These are phyloP conservation scores for Rhagium mordax DNA, from an alignment of 2,888 invertebrate species.

Conservation along the genomic window DNA sequence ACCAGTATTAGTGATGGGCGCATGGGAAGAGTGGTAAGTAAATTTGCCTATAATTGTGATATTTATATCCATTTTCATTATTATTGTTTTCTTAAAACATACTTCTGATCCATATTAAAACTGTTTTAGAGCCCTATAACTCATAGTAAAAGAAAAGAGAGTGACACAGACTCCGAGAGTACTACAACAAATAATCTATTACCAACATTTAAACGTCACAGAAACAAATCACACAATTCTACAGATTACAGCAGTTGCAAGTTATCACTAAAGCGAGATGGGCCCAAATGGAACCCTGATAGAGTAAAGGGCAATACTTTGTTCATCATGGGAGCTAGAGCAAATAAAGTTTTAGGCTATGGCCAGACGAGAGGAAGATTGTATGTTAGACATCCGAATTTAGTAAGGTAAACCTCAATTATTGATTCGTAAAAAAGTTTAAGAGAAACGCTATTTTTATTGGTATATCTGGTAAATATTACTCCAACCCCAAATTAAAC, in stretches of 20 bases:
- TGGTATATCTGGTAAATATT: too few species aligned
- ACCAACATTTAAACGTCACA: constrained; percentile 62
- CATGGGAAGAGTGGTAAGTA: constrained; percentile 67
- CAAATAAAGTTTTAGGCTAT: constrained; percentile 81
- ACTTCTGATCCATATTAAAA: too few species aligned
- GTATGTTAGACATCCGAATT: constrained; percentile 83
- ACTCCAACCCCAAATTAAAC: too few species aligned
- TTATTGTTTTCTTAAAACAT: background rate
- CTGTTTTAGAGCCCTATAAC: constrained; percentile 72
- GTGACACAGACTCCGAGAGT: constrained; percentile 78
- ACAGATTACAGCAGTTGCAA: constrained; percentile 70
- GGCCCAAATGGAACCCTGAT: constrained; percentile 83
- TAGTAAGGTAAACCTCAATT: constrained; percentile 75
- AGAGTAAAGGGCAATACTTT: constrained; percentile 80
- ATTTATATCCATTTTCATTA: too few species aligned
- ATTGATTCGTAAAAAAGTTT: too few species aligned
- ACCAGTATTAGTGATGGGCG: constrained; percentile 71
- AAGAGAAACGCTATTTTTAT: too few species aligned
- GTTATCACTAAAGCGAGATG: constrained; percentile 71
- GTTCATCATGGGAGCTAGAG: constrained; percentile 87
- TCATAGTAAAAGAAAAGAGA: constrained; percentile 77
- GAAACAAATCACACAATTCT: constrained; percentile 61
- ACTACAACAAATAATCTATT: constrained; percentile 55
- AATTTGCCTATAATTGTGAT: too few species aligned
- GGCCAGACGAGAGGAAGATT: constrained; percentile 83